Evolutionary conservation across 2,797 vertebrate genomes (phyloP).

Genomic region (Anguilla megastoma): DNA sequence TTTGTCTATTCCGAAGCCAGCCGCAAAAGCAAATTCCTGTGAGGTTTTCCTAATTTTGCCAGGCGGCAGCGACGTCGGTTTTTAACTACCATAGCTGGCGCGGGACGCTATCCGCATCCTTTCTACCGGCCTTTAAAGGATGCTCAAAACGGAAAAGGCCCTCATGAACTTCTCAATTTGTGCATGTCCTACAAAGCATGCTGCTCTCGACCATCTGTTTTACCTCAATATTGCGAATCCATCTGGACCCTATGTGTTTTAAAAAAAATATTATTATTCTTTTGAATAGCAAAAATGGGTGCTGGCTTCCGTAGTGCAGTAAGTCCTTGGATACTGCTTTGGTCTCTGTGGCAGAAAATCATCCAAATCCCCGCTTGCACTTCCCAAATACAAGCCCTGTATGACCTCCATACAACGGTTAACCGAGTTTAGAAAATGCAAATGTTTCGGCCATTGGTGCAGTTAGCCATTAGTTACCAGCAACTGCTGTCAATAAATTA

Average conservation of each 20-base stretch:
- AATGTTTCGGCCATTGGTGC: background rate
- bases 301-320: conserved; percentile 6
- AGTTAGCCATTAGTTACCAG: conserved; percentile 8
- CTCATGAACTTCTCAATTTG: conserved; percentile 32
- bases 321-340: background rate
- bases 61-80: conserved; percentile 17
- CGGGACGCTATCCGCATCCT: background rate
- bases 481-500: conserved; percentile 15
- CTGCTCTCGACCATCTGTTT: conserved; percentile 42
- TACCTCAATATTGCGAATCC: conserved; percentile 38
- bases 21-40: conserved; percentile 24
- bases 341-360: background rate
- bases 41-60: conserved; percentile 28
- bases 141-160: conserved; percentile 30
- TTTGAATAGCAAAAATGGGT: conserved; percentile 24
- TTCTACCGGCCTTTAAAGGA: conserved; percentile 37
- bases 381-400: background rate
- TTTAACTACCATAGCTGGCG: conserved; percentile 37
- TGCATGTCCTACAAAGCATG: conserved; percentile 40
- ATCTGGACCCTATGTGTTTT: conserved; percentile 27
- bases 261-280: conserved; percentile 7
- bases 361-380: background rate
- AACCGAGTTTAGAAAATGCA: background rate
- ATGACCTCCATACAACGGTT: background rate
- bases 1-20: conserved; percentile 34